phyloP scores from a whole-genome alignment of 2,888 invertebrate genomes.

The Orthosia gothica region DNA sequence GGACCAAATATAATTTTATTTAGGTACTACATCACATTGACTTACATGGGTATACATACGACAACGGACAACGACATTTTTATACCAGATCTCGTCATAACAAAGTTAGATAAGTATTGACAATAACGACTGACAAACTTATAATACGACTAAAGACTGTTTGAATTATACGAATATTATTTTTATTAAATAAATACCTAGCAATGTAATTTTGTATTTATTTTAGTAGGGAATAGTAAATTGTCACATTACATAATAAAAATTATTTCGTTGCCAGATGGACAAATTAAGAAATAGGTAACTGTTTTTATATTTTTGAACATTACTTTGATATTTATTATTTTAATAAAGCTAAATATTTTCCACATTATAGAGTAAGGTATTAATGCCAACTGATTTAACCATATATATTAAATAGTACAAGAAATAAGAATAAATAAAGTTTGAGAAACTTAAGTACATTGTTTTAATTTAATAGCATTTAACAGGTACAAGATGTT shows the following conservation, averaged over 20 bases:
- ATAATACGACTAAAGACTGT: slow-evolving; percentile 59
- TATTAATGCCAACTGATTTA: slow-evolving; percentile 5
- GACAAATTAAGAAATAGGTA: neutral
- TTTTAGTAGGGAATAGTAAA: slow-evolving; percentile 3
- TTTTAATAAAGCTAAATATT: slow-evolving; percentile 8
- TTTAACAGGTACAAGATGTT: neutral
- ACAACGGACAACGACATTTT: slow-evolving; percentile 39
- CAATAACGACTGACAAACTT: slow-evolving; percentile 39
- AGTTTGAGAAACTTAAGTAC: slow-evolving; percentile 36
- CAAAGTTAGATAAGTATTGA: slow-evolving; percentile 49
- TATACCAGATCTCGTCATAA: slow-evolving; percentile 60
- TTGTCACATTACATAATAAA: neutral
- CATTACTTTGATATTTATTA: neutral
- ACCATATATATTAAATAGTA: slow-evolving; percentile 13
- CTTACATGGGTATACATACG: slow-evolving; percentile 29
- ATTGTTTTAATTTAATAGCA: slow-evolving; percentile 32
- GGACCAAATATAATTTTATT: slow-evolving; percentile 56
- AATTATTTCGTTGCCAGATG: neutral
- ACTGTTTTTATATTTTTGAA: slow-evolving; percentile 1
- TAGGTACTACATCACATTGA: slow-evolving; percentile 38
- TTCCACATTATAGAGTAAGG: neutral
- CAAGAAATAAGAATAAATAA: slow-evolving; percentile 28
- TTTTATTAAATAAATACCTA: slow-evolving; percentile 21
- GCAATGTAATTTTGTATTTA: slow-evolving; percentile 27
- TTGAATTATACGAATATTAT: slow-evolving; percentile 31